Base-by-base conservation (phyloP, 92 coral and sea anemone genomes). In the Epizoanthus ramosus region DNA sequence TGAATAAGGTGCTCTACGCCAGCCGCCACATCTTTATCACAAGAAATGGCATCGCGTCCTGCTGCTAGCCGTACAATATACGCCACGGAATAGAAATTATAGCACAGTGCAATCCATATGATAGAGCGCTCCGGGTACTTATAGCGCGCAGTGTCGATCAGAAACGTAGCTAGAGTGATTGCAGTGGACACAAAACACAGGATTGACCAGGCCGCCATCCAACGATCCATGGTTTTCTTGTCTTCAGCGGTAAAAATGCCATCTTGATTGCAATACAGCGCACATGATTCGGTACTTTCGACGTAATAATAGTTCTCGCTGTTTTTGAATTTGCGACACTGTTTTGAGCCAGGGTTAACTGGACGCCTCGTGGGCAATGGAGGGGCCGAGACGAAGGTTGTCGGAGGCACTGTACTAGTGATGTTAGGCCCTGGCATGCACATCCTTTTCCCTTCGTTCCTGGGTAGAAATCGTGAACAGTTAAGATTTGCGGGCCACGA, bases 151-250 rank as follows among this genome's bases (percentile, higher is more conserved):
- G 97, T 92, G 83, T 97, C 99, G 61, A 94, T 91, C n/a, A 94
- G 66, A 68, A 97, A 97, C 28, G 99, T 94, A 4, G 91, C 58
- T 13, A 97, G 80, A 22, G 97, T 91, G 22, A 89, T 75, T 19
- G 85, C 59, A 10, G 99, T 97, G 12, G 97, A 94, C 57, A 92
- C 61, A 74, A 97, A 92, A 64, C 99, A 97, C 73, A 94, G 37
- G 33, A 88, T 81, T 18, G 99, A 90, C 97, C 98, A 94, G 28
- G 87, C 86, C 8, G 99, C 86, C 96, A 97, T 97, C 99, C 99
- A 97, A 18, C 77, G 54, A 25, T 97, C 99, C 75, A 95, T 87
- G 15, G 88, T 88, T 24, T 90, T 79, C 74, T 92, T 92, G 71
- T 94, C 94, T 23, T 91, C 84, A 8, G 88, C 66, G 18, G 79